Conservation (phyloP, 1,140 invertebrate species). For the Zaprionus inermis region DNA sequence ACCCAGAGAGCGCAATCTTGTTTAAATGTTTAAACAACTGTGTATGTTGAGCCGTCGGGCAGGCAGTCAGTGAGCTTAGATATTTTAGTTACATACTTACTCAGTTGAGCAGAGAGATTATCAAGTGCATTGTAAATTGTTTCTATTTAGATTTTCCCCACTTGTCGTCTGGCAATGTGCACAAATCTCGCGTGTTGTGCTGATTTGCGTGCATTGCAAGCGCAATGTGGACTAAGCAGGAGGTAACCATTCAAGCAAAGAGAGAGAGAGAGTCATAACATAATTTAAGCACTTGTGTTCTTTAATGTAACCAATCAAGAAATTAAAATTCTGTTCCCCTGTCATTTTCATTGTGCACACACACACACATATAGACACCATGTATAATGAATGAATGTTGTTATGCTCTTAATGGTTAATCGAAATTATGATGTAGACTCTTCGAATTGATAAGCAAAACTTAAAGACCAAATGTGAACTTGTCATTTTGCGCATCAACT, state of each 20-base stretch:
- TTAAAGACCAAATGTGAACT: constrained; percentile 10
- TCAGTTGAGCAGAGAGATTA: background rate
- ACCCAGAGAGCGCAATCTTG: constrained; percentile 58
- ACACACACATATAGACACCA: constrained; percentile 34
- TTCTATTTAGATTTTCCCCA: constrained; percentile 22
- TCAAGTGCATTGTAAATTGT: constrained; percentile 60
- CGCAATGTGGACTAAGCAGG: constrained; percentile 47
- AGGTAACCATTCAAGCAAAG: constrained; percentile 11
- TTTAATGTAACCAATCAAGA: constrained; percentile 65
- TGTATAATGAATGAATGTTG: constrained; percentile 54
- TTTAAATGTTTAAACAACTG: constrained; percentile 2
- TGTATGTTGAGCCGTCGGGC: constrained; percentile 51
- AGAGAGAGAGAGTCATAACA: constrained; percentile 30
- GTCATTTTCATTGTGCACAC: constrained; percentile 37
- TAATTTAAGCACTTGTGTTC: constrained; percentile 67
- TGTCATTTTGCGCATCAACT: constrained; percentile 36
- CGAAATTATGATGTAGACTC: constrained; percentile 61
- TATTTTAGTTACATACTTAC: background rate
- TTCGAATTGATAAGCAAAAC: constrained; percentile 49
- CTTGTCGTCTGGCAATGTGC: constrained; percentile 57
- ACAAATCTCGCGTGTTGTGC: constrained; percentile 78
- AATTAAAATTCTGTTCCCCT: constrained; percentile 60
- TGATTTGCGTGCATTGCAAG: constrained; percentile 69
- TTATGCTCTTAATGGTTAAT: constrained; percentile 60
- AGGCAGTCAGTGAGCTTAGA: constrained; percentile 41